These are phyloP conservation scores for Dryas iulia DNA, from an alignment of 1,140 invertebrate species.

Conservation along the genomic window DNA sequence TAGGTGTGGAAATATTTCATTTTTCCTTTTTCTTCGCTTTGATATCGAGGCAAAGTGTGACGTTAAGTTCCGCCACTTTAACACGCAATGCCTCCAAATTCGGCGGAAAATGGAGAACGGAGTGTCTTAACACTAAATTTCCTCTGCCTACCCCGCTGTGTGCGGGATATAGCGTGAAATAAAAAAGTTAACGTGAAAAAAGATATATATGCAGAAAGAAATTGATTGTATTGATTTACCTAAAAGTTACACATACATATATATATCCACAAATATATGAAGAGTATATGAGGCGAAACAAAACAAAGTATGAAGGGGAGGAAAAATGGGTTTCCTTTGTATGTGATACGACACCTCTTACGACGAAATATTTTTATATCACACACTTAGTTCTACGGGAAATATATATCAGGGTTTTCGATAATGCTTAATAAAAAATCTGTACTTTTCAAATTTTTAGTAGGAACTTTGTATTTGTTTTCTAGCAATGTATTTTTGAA, in stretches of 20 bases:
- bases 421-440: background rate
- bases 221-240: background rate
- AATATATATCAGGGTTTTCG: conserved; percentile 1
- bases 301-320: background rate
- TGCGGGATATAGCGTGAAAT: background rate
- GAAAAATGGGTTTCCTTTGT: conserved; percentile 5
- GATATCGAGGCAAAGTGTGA: too few species aligned
- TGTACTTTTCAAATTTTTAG: too few species aligned
- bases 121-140: too few species aligned
- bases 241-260: background rate
- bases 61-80: too few species aligned
- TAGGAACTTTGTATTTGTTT: too few species aligned
- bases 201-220: too few species aligned
- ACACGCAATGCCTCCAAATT: too few species aligned
- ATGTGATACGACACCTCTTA: conserved; percentile 11
- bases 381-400: conserved; percentile 10
- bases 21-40: too few species aligned
- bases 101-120: too few species aligned
- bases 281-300: background rate
- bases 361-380: conserved; percentile 14
- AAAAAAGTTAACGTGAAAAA: too few species aligned
- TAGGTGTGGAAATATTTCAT: too few species aligned
- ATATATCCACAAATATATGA: background rate
- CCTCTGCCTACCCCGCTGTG: background rate
- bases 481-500: too few species aligned